A percentile compares a stretch with the other conserved stretches of the same genome.
Evolutionary conservation across 35 echinoderm and acorn worm genomes (phyloP).

Genomic region (Heliocidaris erythrogramma): DNA sequence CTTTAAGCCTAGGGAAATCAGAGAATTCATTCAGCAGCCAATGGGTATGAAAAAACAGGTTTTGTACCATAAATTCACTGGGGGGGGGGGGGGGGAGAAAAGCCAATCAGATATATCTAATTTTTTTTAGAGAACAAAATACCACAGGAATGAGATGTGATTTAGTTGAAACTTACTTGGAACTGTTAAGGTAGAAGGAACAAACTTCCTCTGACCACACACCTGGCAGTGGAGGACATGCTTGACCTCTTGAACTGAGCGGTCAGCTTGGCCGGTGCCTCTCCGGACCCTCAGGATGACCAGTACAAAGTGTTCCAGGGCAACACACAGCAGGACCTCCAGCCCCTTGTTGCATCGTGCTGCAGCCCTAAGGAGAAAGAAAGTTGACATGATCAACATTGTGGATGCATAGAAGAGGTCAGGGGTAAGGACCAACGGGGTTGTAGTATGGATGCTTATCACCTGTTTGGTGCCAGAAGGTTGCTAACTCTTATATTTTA

Average conservation of each 20-base stretch:
- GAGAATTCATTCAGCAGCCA: background rate
- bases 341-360: conserved; percentile 68
- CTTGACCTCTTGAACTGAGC: conserved; percentile 45
- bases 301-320: conserved; percentile 68
- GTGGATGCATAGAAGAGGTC: no score
- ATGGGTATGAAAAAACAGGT: background rate
- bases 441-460: no score
- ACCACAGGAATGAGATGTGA: background rate
- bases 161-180: conserved; percentile 40
- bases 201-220: conserved; percentile 51
- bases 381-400: background rate
- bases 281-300: conserved; percentile 57
- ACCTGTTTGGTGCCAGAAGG: no score
- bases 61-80: background rate
- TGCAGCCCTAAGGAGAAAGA: conserved; percentile 48
- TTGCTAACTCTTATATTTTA: no score
- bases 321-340: conserved; percentile 55
- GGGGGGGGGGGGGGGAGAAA: no score
- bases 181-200: conserved; percentile 38
- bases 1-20: background rate
- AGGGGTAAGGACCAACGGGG: no score
- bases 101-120: background rate
- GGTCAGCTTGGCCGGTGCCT: conserved; percentile 57
- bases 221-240: conserved; percentile 61
- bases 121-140: background rate